Evolutionary conservation across 2,888 invertebrate genomes (phyloP), one percentile per base, ranked within the genome.

Genomic region (Tetropium fuscum): DNA sequence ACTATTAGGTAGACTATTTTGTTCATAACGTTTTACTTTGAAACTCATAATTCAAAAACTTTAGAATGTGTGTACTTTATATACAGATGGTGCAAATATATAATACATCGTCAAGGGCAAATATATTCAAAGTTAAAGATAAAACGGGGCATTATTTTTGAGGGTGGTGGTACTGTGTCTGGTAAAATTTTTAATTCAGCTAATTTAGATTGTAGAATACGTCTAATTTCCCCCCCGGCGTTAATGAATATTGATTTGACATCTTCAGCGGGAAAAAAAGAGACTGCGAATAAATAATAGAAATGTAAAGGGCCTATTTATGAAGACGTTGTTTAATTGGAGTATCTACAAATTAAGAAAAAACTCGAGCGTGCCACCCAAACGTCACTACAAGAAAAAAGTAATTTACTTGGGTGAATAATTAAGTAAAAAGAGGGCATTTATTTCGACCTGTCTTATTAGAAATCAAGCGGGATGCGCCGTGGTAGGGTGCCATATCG

Each of bases 391-490:
- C 69, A 72, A 73, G 71, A 74, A 74, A 74, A 74, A 74, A 74
- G 73, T 74, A 74, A 74, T 74, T 74, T 72, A 74, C 74, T 74
- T 64, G 65, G 55, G 71, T 74, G 74, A 74, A 74, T 74, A 74
- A 74, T 73, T 74, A 71, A 74, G 64, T 60, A 49, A 66, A 65
- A 61, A 65, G 67, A 67, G 60, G 53, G 68, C 67, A 70, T 70
- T 66, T 66, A 66, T 66, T 66, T 60, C 60, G 44, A 34, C 51
- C 43, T 57, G 64, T 63, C 68, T 65, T 68, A 68, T 68, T 65
- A 68, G 65, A 63, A 68, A 68, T 68, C 68, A 63, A 65, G 59
- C 58, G 59, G 58, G 63, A 19, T 25, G 18, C 19, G 16, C 2
- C n/a, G 30, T 27, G 4, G 34, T 18, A n/a, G 18, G 56, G 32